Evolutionary conservation across 2,113 vertebrate species (phyloP).

Genomic region (Pluvianellus socialis): DNA sequence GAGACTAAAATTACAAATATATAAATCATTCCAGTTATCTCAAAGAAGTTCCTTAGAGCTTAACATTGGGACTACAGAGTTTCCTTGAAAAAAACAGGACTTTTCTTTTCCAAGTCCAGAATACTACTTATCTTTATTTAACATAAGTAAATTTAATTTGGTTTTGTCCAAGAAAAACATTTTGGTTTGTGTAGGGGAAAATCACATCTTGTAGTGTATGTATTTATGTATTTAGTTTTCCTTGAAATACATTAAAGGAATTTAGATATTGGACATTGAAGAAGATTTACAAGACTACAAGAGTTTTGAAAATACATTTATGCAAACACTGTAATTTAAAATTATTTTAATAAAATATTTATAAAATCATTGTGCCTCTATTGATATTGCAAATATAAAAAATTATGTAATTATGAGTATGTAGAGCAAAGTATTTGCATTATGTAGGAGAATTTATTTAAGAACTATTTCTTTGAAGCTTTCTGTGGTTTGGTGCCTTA

Average conservation of each 20-base stretch:
- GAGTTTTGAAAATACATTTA: background rate
- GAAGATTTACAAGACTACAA: background rate
- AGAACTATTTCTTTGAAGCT: background rate
- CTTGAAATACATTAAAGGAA: background rate
- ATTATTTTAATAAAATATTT: background rate
- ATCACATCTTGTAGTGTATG: background rate
- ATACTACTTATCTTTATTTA: background rate
- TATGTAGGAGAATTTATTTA: background rate
- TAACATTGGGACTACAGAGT: background rate
- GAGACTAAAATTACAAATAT: background rate
- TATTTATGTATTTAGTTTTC: background rate
- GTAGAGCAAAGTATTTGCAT: background rate
- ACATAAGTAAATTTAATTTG: background rate
- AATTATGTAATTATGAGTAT: background rate
- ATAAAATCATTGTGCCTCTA: background rate
- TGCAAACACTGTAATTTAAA: background rate
- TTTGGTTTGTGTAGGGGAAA: background rate
- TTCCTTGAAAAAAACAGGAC: background rate
- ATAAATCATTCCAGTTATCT: background rate
- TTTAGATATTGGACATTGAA: background rate
- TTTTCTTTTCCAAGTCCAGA: background rate
- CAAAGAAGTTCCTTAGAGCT: background rate
- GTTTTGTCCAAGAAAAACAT: background rate
- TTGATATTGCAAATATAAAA: background rate
- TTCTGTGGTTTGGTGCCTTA: background rate